Base-by-base conservation (phyloP, 1,140 invertebrate genomes). In the Euborellia annulipes region DNA sequence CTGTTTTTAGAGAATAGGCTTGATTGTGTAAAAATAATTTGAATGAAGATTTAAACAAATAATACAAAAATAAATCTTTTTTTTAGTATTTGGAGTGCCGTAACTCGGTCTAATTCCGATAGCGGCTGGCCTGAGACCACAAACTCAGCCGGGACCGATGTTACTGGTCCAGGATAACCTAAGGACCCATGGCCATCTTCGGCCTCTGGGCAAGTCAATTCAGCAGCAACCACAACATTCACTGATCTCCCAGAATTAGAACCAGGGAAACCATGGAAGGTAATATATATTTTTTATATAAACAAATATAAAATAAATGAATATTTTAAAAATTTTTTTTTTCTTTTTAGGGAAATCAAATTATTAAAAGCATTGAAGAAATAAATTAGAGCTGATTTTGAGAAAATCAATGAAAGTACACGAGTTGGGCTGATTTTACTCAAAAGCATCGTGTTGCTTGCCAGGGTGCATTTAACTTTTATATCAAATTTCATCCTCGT, bases 231-330 rank as follows among this genome's bases (percentile, higher is more conserved):
- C n/a, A n/a, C n/a, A n/a, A n/a, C n/a, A n/a, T 82, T 88, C 57
- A 82, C 76, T 58, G 88, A 92, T 68, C 72, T 91, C 47, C 88
- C 89, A 47, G 92, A 96, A 70, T 97, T 97, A 68, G 89, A 96
- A 63, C 93, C 93, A 48, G 93, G 93, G 55, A 95, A 96, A 63
- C 91, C 89, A 45, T 96, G 91, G 91, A 91, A 91, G 79, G 85
- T 86, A 66, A 63, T 61, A 46, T 38, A 30, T 42, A 20, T 44
- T 45, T n/a, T n/a, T n/a, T n/a, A n/a, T n/a, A n/a, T n/a, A n/a
- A n/a, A n/a, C n/a, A n/a, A n/a, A n/a, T n/a, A n/a, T n/a, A n/a
- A n/a, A n/a, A n/a, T n/a, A n/a, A n/a, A n/a, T n/a, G n/a, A n/a
- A n/a, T n/a, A n/a, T n/a, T n/a, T n/a, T n/a, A n/a, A n/a, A n/a